Base-by-base conservation (phyloP, 2,888 invertebrate species). In the Polylopha cassiicola region DNA sequence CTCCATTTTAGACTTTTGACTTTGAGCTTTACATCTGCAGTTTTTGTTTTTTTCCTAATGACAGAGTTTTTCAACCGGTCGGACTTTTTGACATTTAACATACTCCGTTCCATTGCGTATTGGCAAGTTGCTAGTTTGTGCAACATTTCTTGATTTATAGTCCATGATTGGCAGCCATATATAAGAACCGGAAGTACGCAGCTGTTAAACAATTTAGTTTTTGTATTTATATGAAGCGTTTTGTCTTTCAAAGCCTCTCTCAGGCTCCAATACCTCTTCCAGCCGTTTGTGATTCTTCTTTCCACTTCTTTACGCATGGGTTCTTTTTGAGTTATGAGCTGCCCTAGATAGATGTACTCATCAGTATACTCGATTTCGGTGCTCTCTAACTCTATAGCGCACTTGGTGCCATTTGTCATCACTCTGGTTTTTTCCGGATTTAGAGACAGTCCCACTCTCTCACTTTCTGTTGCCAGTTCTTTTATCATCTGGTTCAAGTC, bases 381-480 rank as follows among this genome's bases (percentile, higher is more conserved):
- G n/a, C n/a, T n/a, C n/a, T n/a, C n/a, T n/a, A n/a, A n/a, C n/a
- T n/a, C n/a, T n/a, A 20, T 36, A 23, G 13, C 24, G 9, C 5
- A 24, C 38, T 42, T 48, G n/a, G 23, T 10, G n/a, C 44, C 30
- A 22, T 50, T 47, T 21, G 45, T 47, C 39, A 49, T 43, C n/a
- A 32, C 15, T 39, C 30, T 47, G 13, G 50, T 47, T 39, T 50
- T 47, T 16, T 31, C 37, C n/a, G 32, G 44, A 15, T 48, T 48
- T 4, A 48, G 21, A 34, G 29, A 22, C 10, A 55, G 27, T 4
- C 51, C 46, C 22, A 46, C 44, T 18, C 43, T 50, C 13, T 44
- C 46, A 20, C 52, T 51, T 41, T 53, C 49, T 4, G 2, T 21
- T 20, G 50, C 46, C 13, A 54, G 46, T 10, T 48, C 47, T 8